A percentile compares a stretch with the other conserved stretches of the same genome.
Conservation (phyloP, 2,797 vertebrate genomes). For the Sebastolobus alascanus region DNA sequence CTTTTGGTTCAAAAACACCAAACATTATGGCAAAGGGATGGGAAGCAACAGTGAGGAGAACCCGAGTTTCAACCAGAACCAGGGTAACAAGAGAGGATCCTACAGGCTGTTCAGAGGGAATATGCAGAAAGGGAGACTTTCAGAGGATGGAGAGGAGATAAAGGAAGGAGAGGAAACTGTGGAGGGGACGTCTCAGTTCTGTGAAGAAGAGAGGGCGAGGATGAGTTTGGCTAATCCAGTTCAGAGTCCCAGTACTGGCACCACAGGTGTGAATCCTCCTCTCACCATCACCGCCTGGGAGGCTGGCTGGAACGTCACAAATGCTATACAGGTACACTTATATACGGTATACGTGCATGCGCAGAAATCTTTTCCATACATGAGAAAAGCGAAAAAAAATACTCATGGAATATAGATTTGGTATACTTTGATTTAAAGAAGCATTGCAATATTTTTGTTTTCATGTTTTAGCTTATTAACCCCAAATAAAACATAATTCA, state of each 20-base stretch:
- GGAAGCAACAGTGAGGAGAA: constrained; percentile 14
- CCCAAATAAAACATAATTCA: not conserved
- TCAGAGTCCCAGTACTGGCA: not conserved
- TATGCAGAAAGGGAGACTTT: not conserved
- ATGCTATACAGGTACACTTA: constrained; percentile 78
- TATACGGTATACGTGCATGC: not conserved
- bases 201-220: constrained; percentile 28
- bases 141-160: constrained; percentile 15
- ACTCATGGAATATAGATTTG: not conserved
- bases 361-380: not conserved
- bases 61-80: constrained; percentile 5
- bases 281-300: constrained; percentile 83
- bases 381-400: not conserved
- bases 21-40: not conserved
- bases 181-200: not conserved
- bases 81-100: not conserved
- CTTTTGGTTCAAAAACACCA: not conserved
- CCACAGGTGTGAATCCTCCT: constrained; percentile 18
- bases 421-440: not conserved
- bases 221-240: constrained; percentile 19
- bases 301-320: constrained; percentile 85
- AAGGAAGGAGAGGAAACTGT: not conserved
- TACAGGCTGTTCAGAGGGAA: not conserved
- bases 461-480: not conserved
- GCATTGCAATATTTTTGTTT: not conserved